Percentiles rank a stretch among this genome's conserved stretches.
Conservation (phyloP, 2,888 invertebrate species). For the Hyppa rectilinea region DNA sequence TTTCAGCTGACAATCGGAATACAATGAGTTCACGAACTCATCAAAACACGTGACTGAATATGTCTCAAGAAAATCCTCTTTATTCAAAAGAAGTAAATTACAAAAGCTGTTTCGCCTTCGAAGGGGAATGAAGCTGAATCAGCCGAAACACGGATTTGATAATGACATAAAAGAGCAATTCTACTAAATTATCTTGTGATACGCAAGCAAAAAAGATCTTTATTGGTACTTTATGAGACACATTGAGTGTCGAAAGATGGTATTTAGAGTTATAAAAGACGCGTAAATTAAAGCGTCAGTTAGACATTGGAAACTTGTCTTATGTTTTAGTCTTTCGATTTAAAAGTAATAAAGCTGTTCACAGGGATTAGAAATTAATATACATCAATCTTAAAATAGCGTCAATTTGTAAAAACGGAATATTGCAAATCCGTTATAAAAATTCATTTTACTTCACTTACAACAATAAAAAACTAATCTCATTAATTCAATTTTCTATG, state of each 20-base stretch:
- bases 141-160: slow-evolving; percentile 65
- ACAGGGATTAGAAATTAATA: background rate
- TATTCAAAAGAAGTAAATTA: slow-evolving; percentile 61
- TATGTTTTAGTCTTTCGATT: background rate
- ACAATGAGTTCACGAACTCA: slow-evolving; percentile 26
- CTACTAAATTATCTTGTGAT: slow-evolving; percentile 62
- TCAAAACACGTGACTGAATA: slow-evolving; percentile 31
- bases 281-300: slow-evolving; percentile 24
- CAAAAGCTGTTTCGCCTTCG: slow-evolving; percentile 59
- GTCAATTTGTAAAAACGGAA: background rate
- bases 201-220: slow-evolving; percentile 60
- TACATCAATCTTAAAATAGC: background rate
- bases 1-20: slow-evolving; percentile 20
- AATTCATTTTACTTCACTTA: background rate
- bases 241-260: slow-evolving; percentile 36
- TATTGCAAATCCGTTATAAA: background rate
- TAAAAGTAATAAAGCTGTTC: background rate
- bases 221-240: slow-evolving; percentile 52
- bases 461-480: slow-evolving; percentile 15
- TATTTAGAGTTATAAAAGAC: slow-evolving; percentile 17
- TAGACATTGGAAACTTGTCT: background rate
- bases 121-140: slow-evolving; percentile 62
- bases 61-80: slow-evolving; percentile 46
- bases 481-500: slow-evolving; percentile 5
- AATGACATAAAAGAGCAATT: slow-evolving; percentile 70